Conservation (phyloP, 2,113 vertebrate species). For the Cercocebus atys region DNA sequence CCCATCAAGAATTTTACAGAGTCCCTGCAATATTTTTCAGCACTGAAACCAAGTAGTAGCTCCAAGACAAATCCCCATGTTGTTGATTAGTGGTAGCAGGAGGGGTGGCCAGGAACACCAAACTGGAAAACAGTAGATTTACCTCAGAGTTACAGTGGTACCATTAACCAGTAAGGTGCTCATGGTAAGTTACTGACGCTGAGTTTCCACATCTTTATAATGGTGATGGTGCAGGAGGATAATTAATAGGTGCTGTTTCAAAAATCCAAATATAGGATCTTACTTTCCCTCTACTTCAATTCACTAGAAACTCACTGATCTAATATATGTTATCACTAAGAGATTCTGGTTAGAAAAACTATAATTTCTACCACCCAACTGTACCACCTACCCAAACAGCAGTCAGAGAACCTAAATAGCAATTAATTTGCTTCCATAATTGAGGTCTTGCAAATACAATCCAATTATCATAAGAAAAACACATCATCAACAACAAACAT, state of each 20-base stretch:
- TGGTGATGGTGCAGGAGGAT: not conserved
- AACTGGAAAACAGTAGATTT: not conserved
- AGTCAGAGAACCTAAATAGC: not conserved
- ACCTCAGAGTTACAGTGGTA: not conserved
- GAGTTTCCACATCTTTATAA: not conserved
- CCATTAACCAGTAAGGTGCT: not conserved
- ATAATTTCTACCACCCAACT: constrained; percentile 35
- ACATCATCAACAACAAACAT: not conserved
- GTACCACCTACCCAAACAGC: not conserved
- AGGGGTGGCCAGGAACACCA: constrained; percentile 8
- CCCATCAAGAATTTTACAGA: not conserved
- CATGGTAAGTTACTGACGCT: not conserved
- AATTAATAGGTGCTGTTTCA: not conserved
- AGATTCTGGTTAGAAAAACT: constrained; percentile 31
- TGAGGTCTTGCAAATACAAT: constrained; percentile 12
- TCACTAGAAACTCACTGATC: not conserved
- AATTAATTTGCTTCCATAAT: not conserved
- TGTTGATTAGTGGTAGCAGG: not conserved
- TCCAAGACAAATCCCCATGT: not conserved
- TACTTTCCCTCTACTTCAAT: constrained; percentile 5
- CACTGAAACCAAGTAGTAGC: not conserved
- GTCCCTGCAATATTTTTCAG: not conserved
- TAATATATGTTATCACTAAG: not conserved
- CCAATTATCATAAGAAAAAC: constrained; percentile 35
- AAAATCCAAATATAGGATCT: constrained; percentile 31